phyloP scores from a whole-genome alignment of 2,113 vertebrate species.

The Bos indicus region DNA sequence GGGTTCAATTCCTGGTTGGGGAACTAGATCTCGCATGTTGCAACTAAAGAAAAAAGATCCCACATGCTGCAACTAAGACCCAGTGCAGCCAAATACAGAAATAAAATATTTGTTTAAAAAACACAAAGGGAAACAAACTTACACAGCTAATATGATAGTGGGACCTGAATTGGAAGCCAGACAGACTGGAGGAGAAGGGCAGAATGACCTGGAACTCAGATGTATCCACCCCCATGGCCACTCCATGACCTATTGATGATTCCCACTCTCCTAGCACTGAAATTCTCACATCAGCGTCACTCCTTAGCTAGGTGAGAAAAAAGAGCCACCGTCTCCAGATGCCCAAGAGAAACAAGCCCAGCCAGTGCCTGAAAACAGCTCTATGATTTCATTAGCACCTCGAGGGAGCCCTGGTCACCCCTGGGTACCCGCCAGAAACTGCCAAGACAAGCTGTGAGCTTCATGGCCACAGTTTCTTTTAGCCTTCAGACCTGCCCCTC shows the following conservation, averaged over 20 bases:
- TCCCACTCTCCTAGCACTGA: not conserved
- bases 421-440: fast-evolving
- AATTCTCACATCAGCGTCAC: not conserved
- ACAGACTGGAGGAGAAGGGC: not conserved
- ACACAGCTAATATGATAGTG: not conserved
- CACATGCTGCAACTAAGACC: not conserved
- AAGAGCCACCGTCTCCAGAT: not conserved
- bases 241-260: too few species aligned
- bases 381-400: not conserved
- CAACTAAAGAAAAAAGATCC: not conserved
- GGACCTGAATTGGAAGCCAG: not conserved
- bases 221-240: fast-evolving
- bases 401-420: not conserved
- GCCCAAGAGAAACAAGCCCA: not conserved
- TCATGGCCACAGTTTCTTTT: fast-evolving
- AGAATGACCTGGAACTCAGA: not conserved
- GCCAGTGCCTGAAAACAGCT: too few species aligned
- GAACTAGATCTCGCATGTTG: not conserved
- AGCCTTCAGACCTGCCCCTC: not conserved
- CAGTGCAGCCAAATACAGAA: not conserved
- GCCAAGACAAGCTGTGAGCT: not conserved
- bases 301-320: not conserved
- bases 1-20: not conserved
- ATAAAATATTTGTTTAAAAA: not conserved
- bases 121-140: not conserved